Evolutionary conservation across 2,797 vertebrate species (phyloP), one percentile per base, ranked within the genome.

Genomic region (Clarias fuscus): DNA sequence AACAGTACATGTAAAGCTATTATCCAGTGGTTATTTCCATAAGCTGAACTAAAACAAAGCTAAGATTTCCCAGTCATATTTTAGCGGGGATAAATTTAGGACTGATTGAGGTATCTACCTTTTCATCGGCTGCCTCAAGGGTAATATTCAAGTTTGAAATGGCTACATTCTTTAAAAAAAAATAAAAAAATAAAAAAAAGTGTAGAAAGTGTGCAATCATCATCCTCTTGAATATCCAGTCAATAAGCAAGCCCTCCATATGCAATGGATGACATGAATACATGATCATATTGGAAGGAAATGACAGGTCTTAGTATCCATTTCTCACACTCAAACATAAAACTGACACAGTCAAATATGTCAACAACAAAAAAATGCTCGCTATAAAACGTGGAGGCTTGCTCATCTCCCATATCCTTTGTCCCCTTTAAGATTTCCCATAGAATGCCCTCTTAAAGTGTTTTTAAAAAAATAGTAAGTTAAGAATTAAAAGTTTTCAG

Each of bases 1-100:
- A 88, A 91, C 84, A 92, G 90, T 91, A 93, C 89, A 91, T 85
- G 62, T 88, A 87, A 93, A 91, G 93, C 87, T 90, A 92, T 88
- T 76, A 70, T 76, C 87, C 82, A 92, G 90, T 92, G 91, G 92
- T 92, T 91, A 33, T 85, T 68, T 87, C 79, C 65, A 85, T 85
- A 33, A 86, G 70, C 78, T 77, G 73, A 88, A 88, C 61, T 27
- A 86, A 68, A 86, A 67, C 13, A 27, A 67, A 43, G 43, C 71
- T 7, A 11, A 67, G 81, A 13, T 48, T 37, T 56, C 18, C 65
- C 79, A 84, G 72, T 83, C 80, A 37, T 40, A 86, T 83, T 85
- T 81, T 43, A 48, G 24, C 82, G 67, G 77, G 75, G 65, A 40
- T 84, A 65, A 71, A 84, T 78, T 75, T 85, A 48, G 58, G 27